Evolutionary conservation across 2,888 invertebrate genomes (phyloP), one percentile per base, ranked within the genome.

Genomic region (Nesidiocoris tenuis): DNA sequence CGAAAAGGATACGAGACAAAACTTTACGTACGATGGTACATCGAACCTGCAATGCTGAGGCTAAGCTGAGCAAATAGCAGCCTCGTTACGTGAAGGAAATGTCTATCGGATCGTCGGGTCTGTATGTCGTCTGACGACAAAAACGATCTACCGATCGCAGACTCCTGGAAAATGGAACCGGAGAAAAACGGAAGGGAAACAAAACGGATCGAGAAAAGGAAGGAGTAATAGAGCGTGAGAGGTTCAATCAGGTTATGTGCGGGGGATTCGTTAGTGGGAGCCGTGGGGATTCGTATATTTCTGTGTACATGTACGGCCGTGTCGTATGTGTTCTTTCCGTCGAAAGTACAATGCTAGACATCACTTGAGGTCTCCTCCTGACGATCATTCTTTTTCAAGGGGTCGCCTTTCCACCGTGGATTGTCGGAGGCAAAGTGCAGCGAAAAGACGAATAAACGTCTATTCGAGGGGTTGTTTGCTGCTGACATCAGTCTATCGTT

Each of bases 141-240:
- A 39, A 39, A 39, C 3, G 39, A 39, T 39, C 39, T 39, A 39
- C 39, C 39, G 39, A 39, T 39, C 12, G 39, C 39, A 39, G 39
- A 39, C 39, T 39, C 12, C 39, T 39, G 39, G 39, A 39, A 39
- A 39, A 17, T 1, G 24, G 25, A 39, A 65, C 1, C 1, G 18
- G 12, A 65, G 39, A 65, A 9, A n/a, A n/a, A n/a, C n/a, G n/a
- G n/a, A 25, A 65, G 18, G 21, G 12, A 39, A 61, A 61, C 18
- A 65, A 39, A 65, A 64, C 64, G 5, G 65, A 65, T 39, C 12
- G 18, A 65, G 39, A 39, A 39, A 65, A 64, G 18, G 66, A 39
- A 23, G 18, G 18, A 54, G 67, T 67, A 67, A 67, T 67, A 67
- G 56, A 67, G 67, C 67, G 67, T 67, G 67, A 67, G 21, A 54